These are phyloP conservation scores for Pedicia rivosa DNA, from an alignment of 2,888 invertebrate species.

Conservation along the genomic window DNA sequence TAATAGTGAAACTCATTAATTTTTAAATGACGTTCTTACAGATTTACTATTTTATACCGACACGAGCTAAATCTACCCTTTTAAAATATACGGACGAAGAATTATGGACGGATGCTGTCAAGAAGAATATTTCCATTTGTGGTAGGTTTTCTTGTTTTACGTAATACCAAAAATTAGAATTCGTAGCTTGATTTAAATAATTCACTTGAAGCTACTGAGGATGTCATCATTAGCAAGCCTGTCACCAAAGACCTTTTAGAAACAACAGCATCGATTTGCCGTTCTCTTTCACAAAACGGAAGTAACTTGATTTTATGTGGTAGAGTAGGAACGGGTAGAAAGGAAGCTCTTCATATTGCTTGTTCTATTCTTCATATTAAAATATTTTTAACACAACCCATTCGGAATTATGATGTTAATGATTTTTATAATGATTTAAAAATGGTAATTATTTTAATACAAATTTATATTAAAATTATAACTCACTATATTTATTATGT, in stretches of 20 bases:
- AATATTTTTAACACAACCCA: slow-evolving; percentile 35
- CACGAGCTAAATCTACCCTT: slow-evolving; percentile 11
- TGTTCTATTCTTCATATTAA: slow-evolving; percentile 56
- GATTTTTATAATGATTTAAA: slow-evolving; percentile 68
- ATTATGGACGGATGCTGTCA: slow-evolving; percentile 45
- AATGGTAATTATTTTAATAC: no score
- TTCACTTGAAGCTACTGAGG: slow-evolving; percentile 50
- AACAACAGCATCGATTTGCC: slow-evolving; percentile 44
- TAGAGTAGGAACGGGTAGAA: slow-evolving; percentile 62
- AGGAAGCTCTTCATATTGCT: slow-evolving; percentile 58
- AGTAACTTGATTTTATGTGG: slow-evolving; percentile 38
- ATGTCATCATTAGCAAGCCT: slow-evolving; percentile 41
- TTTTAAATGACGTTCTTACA: slow-evolving; percentile 11
- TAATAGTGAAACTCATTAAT: no score
- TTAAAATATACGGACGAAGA: slow-evolving; percentile 33
- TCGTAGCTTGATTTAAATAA: no score
- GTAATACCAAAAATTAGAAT: no score
- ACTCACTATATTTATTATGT: slow-evolving; percentile 5
- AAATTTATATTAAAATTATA: slow-evolving; percentile 5
- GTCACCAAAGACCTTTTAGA: slow-evolving; percentile 50
- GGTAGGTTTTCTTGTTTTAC: no score
- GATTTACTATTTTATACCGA: slow-evolving; percentile 27
- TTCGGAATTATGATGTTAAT: slow-evolving; percentile 37
- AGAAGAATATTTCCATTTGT: slow-evolving; percentile 46
- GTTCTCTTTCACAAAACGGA: slow-evolving; percentile 41